phyloP scores from a whole-genome alignment of 2,797 vertebrate genomes.

The Danio jaintianensis region DNA sequence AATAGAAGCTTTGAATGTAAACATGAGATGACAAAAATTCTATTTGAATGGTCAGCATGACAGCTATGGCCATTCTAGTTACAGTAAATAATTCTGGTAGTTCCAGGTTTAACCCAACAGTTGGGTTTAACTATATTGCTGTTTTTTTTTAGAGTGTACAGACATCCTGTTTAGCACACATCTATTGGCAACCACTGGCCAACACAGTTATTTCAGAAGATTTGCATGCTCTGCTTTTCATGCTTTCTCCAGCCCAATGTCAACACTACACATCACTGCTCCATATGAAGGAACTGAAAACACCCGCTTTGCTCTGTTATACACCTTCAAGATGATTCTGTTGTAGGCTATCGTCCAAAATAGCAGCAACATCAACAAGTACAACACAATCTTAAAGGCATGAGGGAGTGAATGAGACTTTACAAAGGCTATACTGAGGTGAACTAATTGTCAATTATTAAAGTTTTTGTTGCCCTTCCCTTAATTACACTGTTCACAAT shows the following conservation, averaged over 20 bases:
- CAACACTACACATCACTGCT: constrained; percentile 3
- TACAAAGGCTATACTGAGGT: not conserved
- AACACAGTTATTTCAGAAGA: not conserved
- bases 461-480: not conserved
- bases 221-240: no score
- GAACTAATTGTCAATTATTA: not conserved
- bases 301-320: not conserved
- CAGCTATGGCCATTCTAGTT: no score
- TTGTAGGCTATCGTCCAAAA: not conserved
- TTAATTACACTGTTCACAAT: not conserved
- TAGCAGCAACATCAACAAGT: not conserved
- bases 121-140: no score
- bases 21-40: no score
- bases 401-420: not conserved
- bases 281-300: not conserved
- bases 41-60: no score
- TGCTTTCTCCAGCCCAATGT: not conserved
- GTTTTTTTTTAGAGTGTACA: no score
- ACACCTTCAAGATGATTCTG: not conserved
- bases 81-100: no score
- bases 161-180: no score
- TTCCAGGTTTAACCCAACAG: no score
- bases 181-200: no score
- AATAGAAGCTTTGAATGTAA: no score
- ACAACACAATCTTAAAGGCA: not conserved